Conservation (phyloP, 2,888 invertebrate species). For the Lysandra coridon region DNA sequence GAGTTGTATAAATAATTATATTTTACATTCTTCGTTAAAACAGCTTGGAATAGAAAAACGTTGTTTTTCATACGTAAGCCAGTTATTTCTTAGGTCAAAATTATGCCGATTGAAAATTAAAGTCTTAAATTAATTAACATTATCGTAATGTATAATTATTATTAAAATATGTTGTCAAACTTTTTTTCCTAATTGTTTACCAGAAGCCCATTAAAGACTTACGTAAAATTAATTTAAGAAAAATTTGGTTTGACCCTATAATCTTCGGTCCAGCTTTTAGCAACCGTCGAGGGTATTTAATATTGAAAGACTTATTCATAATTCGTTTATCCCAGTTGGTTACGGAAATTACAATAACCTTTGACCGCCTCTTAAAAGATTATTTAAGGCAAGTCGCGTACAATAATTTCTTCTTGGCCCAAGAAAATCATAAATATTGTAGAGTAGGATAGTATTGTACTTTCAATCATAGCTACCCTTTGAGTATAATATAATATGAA, state of each 20-base stretch:
- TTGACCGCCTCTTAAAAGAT: not conserved
- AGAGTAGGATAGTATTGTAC: not conserved
- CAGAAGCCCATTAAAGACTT: slow-evolving; percentile 20
- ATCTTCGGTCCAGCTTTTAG: slow-evolving; percentile 23
- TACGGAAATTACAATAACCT: slow-evolving; percentile 22
- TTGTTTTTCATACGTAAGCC: too few relatives aligned
- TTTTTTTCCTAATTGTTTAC: not conserved
- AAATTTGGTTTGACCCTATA: not conserved
- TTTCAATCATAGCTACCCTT: too few relatives aligned
- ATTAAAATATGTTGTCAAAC: not conserved
- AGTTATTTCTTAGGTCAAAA: too few relatives aligned
- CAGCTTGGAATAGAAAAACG: too few relatives aligned
- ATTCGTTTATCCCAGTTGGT: slow-evolving; percentile 23
- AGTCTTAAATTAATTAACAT: too few relatives aligned
- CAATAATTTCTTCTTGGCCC: not conserved
- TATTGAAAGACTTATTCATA: slow-evolving; percentile 12
- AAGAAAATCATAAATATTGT: not conserved
- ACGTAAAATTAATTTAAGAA: slow-evolving; percentile 20
- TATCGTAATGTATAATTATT: not conserved
- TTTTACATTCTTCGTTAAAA: too few relatives aligned
- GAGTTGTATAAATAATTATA: too few relatives aligned
- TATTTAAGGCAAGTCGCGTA: not conserved
- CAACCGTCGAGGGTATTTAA: slow-evolving; percentile 24
- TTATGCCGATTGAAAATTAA: too few relatives aligned
- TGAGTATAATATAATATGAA: too few relatives aligned